Evolutionary conservation across 2,797 vertebrate species (phyloP).

Genomic region (Allobates femoralis): DNA sequence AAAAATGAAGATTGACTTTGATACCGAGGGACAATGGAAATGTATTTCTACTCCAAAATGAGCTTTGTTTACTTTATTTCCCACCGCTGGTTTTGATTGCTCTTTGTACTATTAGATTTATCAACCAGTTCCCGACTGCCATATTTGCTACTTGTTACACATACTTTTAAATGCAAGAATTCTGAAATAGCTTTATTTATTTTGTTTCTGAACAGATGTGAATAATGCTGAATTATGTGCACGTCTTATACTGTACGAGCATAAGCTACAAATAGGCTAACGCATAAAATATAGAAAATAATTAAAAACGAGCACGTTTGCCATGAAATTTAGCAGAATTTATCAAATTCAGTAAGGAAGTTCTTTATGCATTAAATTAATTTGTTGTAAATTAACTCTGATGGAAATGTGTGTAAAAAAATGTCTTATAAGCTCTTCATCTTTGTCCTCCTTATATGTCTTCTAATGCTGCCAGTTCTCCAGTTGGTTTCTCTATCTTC

Average conservation of each 20-base stretch:
- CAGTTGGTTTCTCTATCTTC: too few relatives aligned
- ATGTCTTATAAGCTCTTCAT: too few relatives aligned
- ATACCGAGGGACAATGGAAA: not conserved
- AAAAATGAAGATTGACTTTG: not conserved
- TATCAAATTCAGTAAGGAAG: too few relatives aligned
- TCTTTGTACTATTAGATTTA: not conserved
- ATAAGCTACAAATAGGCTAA: not conserved
- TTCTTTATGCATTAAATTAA: too few relatives aligned
- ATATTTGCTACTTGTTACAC: not conserved
- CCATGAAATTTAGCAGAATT: too few relatives aligned
- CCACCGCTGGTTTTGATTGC: not conserved
- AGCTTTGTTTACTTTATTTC: not conserved
- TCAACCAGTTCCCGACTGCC: not conserved
- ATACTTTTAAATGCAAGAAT: not conserved
- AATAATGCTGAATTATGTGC: not conserved
- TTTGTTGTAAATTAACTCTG: too few relatives aligned
- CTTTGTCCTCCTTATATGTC: too few relatives aligned
- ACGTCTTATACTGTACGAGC: not conserved
- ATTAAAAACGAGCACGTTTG: too few relatives aligned
- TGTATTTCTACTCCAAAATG: slow-evolving; percentile 5
- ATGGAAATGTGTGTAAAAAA: too few relatives aligned
- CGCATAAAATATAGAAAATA: not conserved
- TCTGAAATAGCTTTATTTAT: not conserved
- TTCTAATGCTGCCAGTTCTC: too few relatives aligned
- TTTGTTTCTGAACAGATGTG: not conserved